Evolutionary conservation across 2,113 vertebrate species (phyloP), one percentile per base, ranked within the genome.

Genomic region (Triplophysa siluroides): DNA sequence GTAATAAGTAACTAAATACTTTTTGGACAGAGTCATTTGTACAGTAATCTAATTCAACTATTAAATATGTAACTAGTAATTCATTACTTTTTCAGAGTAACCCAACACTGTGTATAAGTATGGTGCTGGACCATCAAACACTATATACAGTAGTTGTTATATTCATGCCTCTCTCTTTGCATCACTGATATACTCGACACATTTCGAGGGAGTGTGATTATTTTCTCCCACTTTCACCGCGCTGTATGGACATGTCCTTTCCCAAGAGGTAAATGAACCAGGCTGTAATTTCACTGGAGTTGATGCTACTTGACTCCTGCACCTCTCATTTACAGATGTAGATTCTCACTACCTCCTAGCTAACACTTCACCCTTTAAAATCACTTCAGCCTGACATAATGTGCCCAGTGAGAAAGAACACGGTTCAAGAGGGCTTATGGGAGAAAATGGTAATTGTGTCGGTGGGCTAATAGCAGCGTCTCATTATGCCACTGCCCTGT

Each of bases 401-500:
- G 75, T 54, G 24, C 24, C 61, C 43, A 65, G 26, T 52, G 77
- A 38, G 58, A 23, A 21, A 69, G 33, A 62, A 66, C 23, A 47
- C 16, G 16, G 33, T 64, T 78, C 79, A 83, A 85, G 88, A 79
- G 87, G 86, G 81, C 72, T 58, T 21, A 52, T 64, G 67, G 76
- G 73, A 68, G 69, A 67, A 50, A 58, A 71, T 70, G 58, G 4
- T 83, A 78, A 83, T 74, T 70, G 61, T 70, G 66, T n/a, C 72
- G 24, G 64, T 60, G 70, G 75, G 81, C 26, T 63, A 84, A 86
- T 84, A 62, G 21, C 60, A 79, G 79, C 33, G 81, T 87, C 88
- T 91, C 86, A 88, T 90, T 92, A 89, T 87, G 85, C 85, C 61
- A 82, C 63, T 85, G 86, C 86, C 85, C 85, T 80, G 74, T 67